phyloP scores from a whole-genome alignment of 2,797 vertebrate species.

The Leontopithecus rosalia region DNA sequence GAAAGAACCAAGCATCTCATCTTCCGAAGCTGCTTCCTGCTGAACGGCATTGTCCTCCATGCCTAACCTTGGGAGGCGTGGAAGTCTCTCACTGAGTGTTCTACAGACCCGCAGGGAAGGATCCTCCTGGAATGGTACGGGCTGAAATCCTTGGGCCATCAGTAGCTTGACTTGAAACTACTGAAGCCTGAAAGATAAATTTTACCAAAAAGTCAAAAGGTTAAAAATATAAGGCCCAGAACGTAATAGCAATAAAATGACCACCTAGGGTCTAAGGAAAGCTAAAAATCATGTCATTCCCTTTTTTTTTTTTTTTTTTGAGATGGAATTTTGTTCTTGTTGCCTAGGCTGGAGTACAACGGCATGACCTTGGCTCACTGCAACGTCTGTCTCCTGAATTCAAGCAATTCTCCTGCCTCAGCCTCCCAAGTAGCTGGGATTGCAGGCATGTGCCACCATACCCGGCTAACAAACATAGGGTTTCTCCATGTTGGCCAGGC shows the following conservation, averaged over 20 bases:
- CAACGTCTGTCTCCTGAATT: too few relatives aligned
- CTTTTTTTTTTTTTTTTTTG: too few relatives aligned
- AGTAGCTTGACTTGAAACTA: neutral
- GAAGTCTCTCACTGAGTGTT: neutral
- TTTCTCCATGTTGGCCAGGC: too few relatives aligned
- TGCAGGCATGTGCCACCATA: too few relatives aligned
- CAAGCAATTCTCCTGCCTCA: too few relatives aligned
- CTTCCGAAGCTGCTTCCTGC: neutral
- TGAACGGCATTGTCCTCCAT: neutral
- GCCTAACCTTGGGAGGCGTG: neutral
- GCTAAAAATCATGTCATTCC: neutral
- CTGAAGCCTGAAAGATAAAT: neutral
- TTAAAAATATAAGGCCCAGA: neutral
- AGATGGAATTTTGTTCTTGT: too few relatives aligned
- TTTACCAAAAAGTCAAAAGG: neutral
- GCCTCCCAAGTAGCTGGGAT: too few relatives aligned
- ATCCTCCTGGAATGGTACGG: neutral
- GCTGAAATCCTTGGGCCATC: neutral
- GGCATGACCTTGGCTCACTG: too few relatives aligned
- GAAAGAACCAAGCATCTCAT: neutral
- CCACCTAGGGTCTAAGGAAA: neutral
- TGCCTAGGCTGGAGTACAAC: too few relatives aligned
- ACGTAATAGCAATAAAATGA: neutral
- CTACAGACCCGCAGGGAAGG: neutral
- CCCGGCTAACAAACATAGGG: too few relatives aligned